Percentiles rank a stretch among this genome's conserved stretches.
Evolutionary conservation across 1,140 invertebrate species (phyloP).

Genomic region (Caenorhabditis elegans): DNA sequence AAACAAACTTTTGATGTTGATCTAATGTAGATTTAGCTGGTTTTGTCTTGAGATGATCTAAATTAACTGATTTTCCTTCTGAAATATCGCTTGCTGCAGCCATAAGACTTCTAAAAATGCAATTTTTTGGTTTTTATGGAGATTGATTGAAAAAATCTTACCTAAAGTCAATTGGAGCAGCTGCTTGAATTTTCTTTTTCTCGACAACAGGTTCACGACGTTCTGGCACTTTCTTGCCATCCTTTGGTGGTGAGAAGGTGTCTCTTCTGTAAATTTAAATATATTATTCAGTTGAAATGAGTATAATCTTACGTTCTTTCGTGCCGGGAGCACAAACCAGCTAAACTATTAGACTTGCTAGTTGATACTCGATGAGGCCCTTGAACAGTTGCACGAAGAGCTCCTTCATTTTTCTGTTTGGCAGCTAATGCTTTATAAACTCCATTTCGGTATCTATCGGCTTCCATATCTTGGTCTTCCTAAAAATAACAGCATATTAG

Average conservation of each 20-base stretch:
- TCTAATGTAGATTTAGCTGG: neutral
- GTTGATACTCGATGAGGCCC: neutral
- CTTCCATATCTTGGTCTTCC: neutral
- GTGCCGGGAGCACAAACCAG: neutral
- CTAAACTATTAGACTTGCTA: constrained; percentile 8
- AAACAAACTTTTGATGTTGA: neutral
- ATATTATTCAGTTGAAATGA: too few relatives aligned
- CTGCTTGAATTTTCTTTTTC: constrained; percentile 18
- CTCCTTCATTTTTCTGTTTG: constrained; percentile 1
- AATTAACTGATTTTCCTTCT: neutral
- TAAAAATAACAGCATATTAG: neutral
- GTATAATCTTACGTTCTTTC: neutral
- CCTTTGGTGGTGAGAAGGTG: neutral
- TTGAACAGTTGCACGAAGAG: neutral
- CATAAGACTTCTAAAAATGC: neutral
- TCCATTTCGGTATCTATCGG: neutral
- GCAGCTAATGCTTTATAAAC: constrained; percentile 5
- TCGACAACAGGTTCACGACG: neutral
- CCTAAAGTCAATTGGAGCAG: constrained; percentile 7
- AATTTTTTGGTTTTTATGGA: too few relatives aligned
- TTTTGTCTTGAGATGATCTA: neutral
- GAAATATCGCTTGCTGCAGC: neutral
- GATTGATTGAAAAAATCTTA: neutral
- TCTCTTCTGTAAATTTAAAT: neutral
- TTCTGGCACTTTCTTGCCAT: constrained; percentile 8